Conservation (phyloP, 2,113 vertebrate species). For the Physeter macrocephalus region DNA sequence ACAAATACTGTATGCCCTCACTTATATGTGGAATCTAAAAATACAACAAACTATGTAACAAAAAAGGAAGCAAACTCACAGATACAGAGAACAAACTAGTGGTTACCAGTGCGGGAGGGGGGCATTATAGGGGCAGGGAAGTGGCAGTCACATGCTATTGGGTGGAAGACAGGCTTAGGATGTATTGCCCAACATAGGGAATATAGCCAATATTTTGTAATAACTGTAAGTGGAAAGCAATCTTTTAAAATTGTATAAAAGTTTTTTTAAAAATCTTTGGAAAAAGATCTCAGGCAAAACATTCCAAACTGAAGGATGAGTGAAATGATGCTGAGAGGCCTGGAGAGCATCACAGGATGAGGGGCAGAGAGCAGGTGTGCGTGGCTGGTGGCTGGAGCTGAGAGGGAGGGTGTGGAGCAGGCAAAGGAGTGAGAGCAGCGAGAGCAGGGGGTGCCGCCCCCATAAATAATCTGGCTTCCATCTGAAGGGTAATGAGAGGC, state of each 20-base stretch:
- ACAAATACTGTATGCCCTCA: neutral
- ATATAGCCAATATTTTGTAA: neutral
- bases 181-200: neutral
- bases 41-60: neutral
- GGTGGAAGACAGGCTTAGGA: neutral
- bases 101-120: neutral
- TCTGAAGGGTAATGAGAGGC: neutral
- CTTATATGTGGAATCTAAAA: neutral
- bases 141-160: neutral
- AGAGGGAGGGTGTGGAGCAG: neutral
- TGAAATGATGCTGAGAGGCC: rapidly evolving
- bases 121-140: neutral
- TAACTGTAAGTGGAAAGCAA: neutral
- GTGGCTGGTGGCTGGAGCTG: neutral
- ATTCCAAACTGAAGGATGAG: neutral
- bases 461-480: rapidly evolving
- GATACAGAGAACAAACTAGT: neutral
- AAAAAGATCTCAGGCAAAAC: neutral
- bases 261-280: neutral
- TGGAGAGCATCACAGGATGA: too few species aligned
- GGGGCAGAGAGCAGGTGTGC: too few species aligned
- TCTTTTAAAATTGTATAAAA: neutral
- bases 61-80: neutral
- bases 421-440: rapidly evolving
- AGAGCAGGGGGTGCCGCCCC: rapidly evolving